Evolutionary conservation across 2,113 vertebrate species (phyloP), one percentile per base, ranked within the genome.

Genomic region (Uropsilus gracilis): DNA sequence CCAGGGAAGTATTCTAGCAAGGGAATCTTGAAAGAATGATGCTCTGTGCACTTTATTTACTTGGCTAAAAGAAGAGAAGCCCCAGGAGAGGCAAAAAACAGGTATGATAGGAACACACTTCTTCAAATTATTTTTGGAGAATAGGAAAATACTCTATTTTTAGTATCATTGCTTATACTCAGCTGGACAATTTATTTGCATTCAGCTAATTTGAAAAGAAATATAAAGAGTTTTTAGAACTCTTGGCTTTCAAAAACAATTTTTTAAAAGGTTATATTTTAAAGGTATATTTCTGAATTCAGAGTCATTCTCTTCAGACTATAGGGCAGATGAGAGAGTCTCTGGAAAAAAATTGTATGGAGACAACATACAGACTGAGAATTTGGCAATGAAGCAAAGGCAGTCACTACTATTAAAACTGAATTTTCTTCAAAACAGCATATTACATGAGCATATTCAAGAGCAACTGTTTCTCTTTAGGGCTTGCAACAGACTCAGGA

Each of bases 1-100:
- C 59, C 71, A 80, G 61, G 44, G 32, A 94, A 82, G 84, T 71
- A 86, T 34, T 90, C 53, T 89, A 55, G 72, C 32, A 71, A 78
- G 80, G 32, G 13, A 3, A 11, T 78, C 46, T 73, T 76, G 34
- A 86, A 89, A 64, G 34, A 82, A 83, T 13, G 16, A 86, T 53
- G 48, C 24, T 59, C 53, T 2, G 7, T 75, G 37, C 17, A 22
- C 32, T 34, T 78, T 22, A 28, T 82, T 75, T 86, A 63, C 89
- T 92, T 63, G 59, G 32, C 48, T 75, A 92, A 86, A 77, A 87
- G 16, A 61, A 37, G 46, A 90, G 39, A 26, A 39, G 46, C 69
- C 59, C 78, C 6, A 81, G 78, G 50, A 34, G 7, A 78, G 6
- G 39, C 46, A 94, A 69, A 94, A 39, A 50, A 39, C 57, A 90